Conservation (phyloP, 2,113 vertebrate genomes). For the Poecile atricapillus region DNA sequence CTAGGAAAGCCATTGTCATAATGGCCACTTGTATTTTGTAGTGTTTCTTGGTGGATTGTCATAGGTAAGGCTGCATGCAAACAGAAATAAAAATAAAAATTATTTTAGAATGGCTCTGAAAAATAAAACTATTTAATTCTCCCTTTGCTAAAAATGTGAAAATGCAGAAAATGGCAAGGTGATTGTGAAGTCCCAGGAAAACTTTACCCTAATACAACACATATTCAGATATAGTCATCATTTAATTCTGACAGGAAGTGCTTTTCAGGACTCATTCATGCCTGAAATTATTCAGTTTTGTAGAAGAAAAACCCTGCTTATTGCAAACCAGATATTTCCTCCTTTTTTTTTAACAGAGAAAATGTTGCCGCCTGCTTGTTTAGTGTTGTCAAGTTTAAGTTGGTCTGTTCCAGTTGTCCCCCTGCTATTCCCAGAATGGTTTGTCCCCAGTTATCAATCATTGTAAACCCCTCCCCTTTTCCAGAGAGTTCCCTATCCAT, state of each 20-base stretch:
- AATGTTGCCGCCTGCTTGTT: neutral
- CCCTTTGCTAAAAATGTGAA: neutral
- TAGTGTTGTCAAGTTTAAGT: no score
- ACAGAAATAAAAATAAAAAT: neutral
- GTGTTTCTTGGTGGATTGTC: neutral
- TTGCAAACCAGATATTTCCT: neutral
- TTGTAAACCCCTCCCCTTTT: no score
- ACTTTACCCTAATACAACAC: neutral
- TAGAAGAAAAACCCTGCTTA: neutral
- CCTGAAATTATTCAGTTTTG: neutral
- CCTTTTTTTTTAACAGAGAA: neutral
- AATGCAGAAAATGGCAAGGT: neutral
- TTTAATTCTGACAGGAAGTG: neutral
- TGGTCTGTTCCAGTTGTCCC: no score
- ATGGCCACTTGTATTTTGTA: neutral
- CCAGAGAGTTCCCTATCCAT: no score
- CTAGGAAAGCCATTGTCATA: neutral
- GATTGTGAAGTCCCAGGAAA: neutral
- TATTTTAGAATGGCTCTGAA: neutral
- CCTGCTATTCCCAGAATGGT: no score
- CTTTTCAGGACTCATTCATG: neutral
- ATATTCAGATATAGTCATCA: neutral
- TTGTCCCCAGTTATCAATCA: no score
- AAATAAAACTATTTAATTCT: neutral
- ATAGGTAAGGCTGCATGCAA: neutral